These are phyloP conservation scores for Denticeps clupeoides DNA, from an alignment of 2,797 vertebrate genomes.

Conservation along the genomic window DNA sequence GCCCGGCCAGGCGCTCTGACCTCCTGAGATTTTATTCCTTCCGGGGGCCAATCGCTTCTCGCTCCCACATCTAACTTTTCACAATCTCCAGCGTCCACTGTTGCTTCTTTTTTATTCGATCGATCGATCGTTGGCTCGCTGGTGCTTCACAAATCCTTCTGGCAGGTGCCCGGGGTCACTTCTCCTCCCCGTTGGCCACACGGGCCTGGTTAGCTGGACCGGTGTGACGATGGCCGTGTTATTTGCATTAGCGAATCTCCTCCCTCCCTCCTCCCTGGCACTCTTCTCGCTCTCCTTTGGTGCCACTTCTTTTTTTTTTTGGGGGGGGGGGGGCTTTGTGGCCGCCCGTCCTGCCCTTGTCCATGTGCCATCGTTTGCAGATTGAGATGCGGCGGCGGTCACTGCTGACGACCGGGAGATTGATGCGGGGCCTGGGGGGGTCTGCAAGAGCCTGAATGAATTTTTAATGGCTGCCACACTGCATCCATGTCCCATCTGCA, in stretches of 20 bases:
- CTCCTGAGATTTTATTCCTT: too few relatives aligned
- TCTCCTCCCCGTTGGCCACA: too few relatives aligned
- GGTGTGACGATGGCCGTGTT: too few relatives aligned
- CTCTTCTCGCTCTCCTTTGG: not conserved
- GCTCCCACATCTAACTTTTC: too few relatives aligned
- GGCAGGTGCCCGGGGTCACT: too few relatives aligned
- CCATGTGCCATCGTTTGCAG: conserved; percentile 22
- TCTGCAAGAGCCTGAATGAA: conserved; percentile 49
- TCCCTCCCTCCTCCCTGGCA: not conserved
- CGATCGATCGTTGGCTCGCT: conserved; percentile 8
- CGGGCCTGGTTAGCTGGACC: too few relatives aligned
- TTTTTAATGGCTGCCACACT: conserved; percentile 50
- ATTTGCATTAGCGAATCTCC: too few relatives aligned
- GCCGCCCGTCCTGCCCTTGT: not conserved
- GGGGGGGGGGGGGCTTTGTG: not conserved
- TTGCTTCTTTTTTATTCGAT: too few relatives aligned
- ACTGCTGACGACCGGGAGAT: conserved; percentile 48
- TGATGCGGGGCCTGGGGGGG: conserved; percentile 57
- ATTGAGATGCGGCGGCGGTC: conserved; percentile 55
- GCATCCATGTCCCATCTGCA: conserved; percentile 20
- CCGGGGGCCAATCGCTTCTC: too few relatives aligned
- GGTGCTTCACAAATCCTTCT: too few relatives aligned
- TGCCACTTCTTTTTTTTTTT: not conserved
- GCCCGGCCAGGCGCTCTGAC: too few relatives aligned
- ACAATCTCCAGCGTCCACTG: too few relatives aligned